Evolutionary conservation across 2,113 vertebrate species (phyloP), one percentile per base, ranked within the genome.

Genomic region (Gambusia holbrooki): DNA sequence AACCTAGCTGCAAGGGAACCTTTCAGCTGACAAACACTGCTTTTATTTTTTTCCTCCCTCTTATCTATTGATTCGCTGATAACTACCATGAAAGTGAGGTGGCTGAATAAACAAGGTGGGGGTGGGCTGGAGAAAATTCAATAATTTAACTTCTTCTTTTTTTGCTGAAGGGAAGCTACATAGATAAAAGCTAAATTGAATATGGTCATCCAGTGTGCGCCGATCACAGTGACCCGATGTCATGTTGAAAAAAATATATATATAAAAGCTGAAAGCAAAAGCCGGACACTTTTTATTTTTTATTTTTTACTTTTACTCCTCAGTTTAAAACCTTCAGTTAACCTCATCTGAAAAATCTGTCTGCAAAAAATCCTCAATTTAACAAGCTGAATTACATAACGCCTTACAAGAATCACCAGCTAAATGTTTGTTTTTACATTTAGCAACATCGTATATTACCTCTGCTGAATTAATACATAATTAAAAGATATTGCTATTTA

Each of bases 111-210:
- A 81, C 51, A 71, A 32, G 77, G 14, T 2, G 7, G 68, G 75
- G 15, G 51, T 58, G 4, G 71, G 22, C 15, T 3, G 45, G 64
- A 22, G 76, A 70, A 66, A 79, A 78, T 73, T 75, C 76, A 74
- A 74, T 62, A 42, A 64, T 86, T 90, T 8, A 74, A 74, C 69
- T 37, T 35, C 10, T 37, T 37, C 9, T 37, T 33, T 14, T 33
- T 48, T 58, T 69, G 15, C 15, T 79, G n/a, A 42, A 62, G 51
- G 6, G 76, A 69, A 76, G 66, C 76, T 70, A 28, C 67, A 6
- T 45, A 22, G 62, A 89, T 81, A 79, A 90, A 90, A 85, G 75
- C 54, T 45, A 83, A 88, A 90, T 84, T 78, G 85, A 88, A 90
- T 90, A 77, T 19, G 74, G 83, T 79, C 73, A 25, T 89, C 76